phyloP scores from a whole-genome alignment of 2,888 invertebrate species.

The Drosophila siamana region DNA sequence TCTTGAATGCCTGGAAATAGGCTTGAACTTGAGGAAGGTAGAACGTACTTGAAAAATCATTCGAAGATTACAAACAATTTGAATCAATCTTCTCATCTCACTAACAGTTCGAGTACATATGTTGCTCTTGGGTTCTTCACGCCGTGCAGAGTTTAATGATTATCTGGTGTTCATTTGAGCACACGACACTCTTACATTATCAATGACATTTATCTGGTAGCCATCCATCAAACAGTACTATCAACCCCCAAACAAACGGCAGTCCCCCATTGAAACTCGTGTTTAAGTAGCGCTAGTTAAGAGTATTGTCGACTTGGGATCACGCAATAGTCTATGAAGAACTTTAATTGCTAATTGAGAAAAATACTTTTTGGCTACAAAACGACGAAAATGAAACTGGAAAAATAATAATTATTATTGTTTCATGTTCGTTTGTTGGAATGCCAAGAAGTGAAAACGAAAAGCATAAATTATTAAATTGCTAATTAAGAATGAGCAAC shows the following conservation, averaged over 20 bases:
- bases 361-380: conserved; percentile 66
- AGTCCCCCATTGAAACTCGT: conserved; percentile 3
- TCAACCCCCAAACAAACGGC: conserved; percentile 54
- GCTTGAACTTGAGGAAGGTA: no score
- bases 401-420: conserved; percentile 72
- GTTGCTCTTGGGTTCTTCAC: not conserved
- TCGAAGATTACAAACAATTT: not conserved
- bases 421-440: conserved; percentile 65
- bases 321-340: conserved; percentile 70
- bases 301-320: conserved; percentile 35
- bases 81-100: not conserved
- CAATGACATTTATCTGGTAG: conserved; percentile 40
- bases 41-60: no score
- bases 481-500: conserved; percentile 76
- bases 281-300: conserved; percentile 29
- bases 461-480: conserved; percentile 82
- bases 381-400: conserved; percentile 28
- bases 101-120: not conserved
- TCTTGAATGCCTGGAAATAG: no score
- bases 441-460: conserved; percentile 62
- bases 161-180: not conserved
- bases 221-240: conserved; percentile 49
- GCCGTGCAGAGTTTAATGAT: no score
- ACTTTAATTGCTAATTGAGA: conserved; percentile 79
- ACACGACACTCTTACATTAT: conserved; percentile 43